These are phyloP conservation scores for Drosophila hamatofila DNA, from an alignment of 2,888 invertebrate genomes.

Conservation along the genomic window DNA sequence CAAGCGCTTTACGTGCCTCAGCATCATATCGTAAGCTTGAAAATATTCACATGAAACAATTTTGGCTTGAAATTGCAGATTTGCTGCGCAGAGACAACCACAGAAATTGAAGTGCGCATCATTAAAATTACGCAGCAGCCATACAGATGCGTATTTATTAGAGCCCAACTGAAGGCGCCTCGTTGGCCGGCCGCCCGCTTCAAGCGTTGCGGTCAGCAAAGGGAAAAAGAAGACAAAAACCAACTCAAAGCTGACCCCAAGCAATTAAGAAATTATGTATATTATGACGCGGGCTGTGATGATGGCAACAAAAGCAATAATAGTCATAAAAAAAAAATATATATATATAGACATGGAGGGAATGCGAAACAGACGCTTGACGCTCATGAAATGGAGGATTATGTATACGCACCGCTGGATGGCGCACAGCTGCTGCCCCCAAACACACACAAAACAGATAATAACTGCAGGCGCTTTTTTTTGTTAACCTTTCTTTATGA, in stretches of 20 bases:
- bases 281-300: slow-evolving; percentile 64
- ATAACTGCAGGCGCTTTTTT: slow-evolving; percentile 58
- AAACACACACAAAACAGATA: slow-evolving; percentile 8
- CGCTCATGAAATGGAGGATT: slow-evolving; percentile 51
- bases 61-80: slow-evolving; percentile 6
- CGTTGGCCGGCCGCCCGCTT: neutral
- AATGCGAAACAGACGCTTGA: slow-evolving; percentile 51
- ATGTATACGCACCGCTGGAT: slow-evolving; percentile 70
- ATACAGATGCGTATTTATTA: slow-evolving; percentile 1
- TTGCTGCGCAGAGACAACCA: neutral
- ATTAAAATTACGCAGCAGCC: slow-evolving; percentile 1
- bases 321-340: slow-evolving; percentile 23
- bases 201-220: slow-evolving; percentile 7
- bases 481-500: slow-evolving; percentile 66
- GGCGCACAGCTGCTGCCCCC: slow-evolving; percentile 40
- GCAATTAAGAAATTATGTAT: slow-evolving; percentile 79
- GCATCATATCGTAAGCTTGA: neutral
- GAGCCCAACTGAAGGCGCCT: neutral
- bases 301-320: slow-evolving; percentile 58
- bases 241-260: slow-evolving; percentile 60
- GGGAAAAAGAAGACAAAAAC: slow-evolving; percentile 2
- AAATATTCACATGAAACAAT: slow-evolving; percentile 1
- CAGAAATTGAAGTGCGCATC: slow-evolving; percentile 7
- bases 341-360: slow-evolving; percentile 22
- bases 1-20: neutral